phyloP scores from a whole-genome alignment of 2,797 vertebrate genomes.

The Tenualosa thibaudeaui region DNA sequence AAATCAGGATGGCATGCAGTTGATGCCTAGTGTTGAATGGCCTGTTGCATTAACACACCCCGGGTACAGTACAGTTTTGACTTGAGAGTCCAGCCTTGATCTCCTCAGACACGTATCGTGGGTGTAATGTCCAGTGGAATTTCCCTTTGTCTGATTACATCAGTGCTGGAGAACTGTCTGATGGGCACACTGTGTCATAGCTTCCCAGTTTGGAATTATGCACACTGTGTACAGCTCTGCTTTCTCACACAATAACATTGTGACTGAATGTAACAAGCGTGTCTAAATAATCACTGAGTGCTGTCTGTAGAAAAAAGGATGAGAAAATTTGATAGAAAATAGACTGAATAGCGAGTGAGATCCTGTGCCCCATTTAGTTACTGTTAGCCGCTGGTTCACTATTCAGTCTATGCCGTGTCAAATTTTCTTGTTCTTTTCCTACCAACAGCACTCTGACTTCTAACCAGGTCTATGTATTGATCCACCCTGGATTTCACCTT shows the following conservation, averaged over 20 bases:
- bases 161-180: neutral
- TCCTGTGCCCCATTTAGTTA: too few species aligned
- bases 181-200: neutral
- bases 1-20: conserved; percentile 18
- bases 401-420: too few species aligned
- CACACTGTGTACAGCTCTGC: neutral
- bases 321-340: too few species aligned
- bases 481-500: too few species aligned
- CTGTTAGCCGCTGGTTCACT: too few species aligned
- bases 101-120: neutral
- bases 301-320: too few species aligned
- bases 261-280: neutral
- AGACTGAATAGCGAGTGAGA: too few species aligned
- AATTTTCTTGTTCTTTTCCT: too few species aligned
- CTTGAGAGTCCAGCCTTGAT: neutral
- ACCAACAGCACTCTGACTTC: too few species aligned
- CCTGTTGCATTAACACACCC: conserved; percentile 4
- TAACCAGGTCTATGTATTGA: too few species aligned
- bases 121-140: neutral
- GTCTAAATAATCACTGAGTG: too few species aligned
- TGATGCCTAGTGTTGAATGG: conserved; percentile 10
- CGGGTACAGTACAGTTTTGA: neutral
- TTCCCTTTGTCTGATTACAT: neutral
- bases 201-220: neutral
- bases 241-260: neutral